phyloP scores from a whole-genome alignment of 2,113 vertebrate genomes.

The Dromaius novaehollandiae region DNA sequence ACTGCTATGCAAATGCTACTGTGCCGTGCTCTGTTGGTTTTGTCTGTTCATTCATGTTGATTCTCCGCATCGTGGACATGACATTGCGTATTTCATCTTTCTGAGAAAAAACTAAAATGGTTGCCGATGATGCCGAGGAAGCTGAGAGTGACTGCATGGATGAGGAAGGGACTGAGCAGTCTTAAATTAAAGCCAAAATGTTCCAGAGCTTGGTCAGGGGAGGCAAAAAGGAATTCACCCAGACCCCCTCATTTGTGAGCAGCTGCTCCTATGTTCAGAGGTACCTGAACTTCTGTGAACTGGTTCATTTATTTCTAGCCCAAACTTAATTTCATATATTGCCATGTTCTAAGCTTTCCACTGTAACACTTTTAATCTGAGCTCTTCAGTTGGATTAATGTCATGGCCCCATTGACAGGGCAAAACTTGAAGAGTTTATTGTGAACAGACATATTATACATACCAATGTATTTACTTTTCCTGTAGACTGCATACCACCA shows the following conservation, averaged over 20 bases:
- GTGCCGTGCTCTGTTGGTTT: neutral
- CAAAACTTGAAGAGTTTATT: neutral
- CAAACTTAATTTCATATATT: neutral
- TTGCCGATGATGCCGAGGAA: neutral
- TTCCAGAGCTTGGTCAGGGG: neutral
- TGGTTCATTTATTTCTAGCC: neutral
- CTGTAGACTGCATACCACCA: constrained; percentile 81
- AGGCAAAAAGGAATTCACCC: neutral
- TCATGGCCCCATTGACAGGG: constrained; percentile 4
- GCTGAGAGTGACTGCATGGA: neutral
- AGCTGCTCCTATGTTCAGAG: constrained; percentile 60
- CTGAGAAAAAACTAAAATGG: neutral
- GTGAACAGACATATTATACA: constrained; percentile 62
- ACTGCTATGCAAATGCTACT: neutral
- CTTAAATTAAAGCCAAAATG: neutral
- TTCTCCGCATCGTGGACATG: neutral
- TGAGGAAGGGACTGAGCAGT: neutral
- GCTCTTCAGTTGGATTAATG: neutral
- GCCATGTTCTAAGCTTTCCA: neutral
- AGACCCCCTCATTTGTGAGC: neutral
- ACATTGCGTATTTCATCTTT: neutral
- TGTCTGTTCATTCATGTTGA: constrained; percentile 25
- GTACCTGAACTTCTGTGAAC: constrained; percentile 56
- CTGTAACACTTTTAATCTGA: neutral
- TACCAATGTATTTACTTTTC: constrained; percentile 82